phyloP scores from a whole-genome alignment of 1,140 invertebrate species.

The Drosophila sulfurigaster region DNA sequence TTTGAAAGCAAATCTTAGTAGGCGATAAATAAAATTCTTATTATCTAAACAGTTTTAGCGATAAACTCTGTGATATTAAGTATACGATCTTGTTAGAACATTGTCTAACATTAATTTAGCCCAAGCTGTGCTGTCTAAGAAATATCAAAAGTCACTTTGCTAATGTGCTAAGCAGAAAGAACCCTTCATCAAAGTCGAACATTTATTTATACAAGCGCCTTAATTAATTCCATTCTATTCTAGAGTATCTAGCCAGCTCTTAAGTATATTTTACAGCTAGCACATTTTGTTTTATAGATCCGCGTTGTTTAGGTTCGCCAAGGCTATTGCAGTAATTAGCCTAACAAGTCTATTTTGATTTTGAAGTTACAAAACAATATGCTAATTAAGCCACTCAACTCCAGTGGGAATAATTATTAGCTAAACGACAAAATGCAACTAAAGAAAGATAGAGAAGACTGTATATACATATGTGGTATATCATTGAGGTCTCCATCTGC shows the following conservation, averaged over 20 bases:
- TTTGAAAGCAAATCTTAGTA: neutral
- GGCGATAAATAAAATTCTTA: neutral
- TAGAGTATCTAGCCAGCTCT: neutral
- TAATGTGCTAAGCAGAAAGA: too few relatives aligned
- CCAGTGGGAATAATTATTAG: slow-evolving; percentile 12
- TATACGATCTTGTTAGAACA: too few relatives aligned
- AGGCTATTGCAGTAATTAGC: slow-evolving; percentile 3
- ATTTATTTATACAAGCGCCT: neutral
- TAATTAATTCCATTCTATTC: neutral
- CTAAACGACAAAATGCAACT: neutral
- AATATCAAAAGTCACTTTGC: too few relatives aligned
- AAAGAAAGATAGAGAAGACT: neutral
- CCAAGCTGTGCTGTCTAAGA: too few relatives aligned
- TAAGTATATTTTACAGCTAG: neutral
- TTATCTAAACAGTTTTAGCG: too few relatives aligned
- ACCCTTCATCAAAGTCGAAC: neutral
- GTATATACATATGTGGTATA: neutral
- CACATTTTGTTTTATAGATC: neutral
- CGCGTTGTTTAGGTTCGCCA: neutral
- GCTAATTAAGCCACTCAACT: neutral
- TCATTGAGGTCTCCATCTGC: slow-evolving; percentile 14
- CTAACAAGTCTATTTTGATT: slow-evolving; percentile 6
- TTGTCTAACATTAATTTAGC: too few relatives aligned
- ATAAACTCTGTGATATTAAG: too few relatives aligned
- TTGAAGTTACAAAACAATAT: neutral